Evolutionary conservation across 2,113 vertebrate species (phyloP).

Genomic region (Campylomormyrus numenius): DNA sequence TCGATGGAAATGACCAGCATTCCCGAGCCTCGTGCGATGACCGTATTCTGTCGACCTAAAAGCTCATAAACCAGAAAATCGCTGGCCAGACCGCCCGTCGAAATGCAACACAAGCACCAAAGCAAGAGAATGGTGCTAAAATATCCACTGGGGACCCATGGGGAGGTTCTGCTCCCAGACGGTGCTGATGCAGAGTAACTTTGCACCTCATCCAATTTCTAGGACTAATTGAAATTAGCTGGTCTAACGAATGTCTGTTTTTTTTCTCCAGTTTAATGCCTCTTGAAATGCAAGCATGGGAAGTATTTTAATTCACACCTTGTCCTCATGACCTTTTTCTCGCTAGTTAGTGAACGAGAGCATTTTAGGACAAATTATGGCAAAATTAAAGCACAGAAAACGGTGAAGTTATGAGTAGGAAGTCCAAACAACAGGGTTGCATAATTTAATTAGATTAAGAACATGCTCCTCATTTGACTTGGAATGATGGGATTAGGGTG

Average conservation of each 20-base stretch:
- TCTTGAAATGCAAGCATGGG: background rate
- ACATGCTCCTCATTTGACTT: constrained; percentile 6
- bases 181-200: background rate
- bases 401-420: background rate
- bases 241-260: background rate
- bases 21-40: background rate
- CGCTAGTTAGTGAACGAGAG: background rate
- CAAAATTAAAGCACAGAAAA: background rate
- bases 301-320: background rate
- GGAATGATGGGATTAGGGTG: background rate
- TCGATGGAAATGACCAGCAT: background rate
- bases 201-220: background rate
- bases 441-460: background rate
- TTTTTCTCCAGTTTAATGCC: background rate
- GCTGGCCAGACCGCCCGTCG: background rate
- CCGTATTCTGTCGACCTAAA: background rate
- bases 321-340: background rate
- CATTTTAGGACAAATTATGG: background rate
- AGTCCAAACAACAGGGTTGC: background rate
- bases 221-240: background rate
- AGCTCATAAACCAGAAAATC: background rate
- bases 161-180: background rate
- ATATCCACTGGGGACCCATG: background rate
- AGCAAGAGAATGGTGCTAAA: background rate
- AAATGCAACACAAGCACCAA: background rate